Evolutionary conservation across 2,113 vertebrate genomes (phyloP).

Genomic region (Ranitomeya variabilis): DNA sequence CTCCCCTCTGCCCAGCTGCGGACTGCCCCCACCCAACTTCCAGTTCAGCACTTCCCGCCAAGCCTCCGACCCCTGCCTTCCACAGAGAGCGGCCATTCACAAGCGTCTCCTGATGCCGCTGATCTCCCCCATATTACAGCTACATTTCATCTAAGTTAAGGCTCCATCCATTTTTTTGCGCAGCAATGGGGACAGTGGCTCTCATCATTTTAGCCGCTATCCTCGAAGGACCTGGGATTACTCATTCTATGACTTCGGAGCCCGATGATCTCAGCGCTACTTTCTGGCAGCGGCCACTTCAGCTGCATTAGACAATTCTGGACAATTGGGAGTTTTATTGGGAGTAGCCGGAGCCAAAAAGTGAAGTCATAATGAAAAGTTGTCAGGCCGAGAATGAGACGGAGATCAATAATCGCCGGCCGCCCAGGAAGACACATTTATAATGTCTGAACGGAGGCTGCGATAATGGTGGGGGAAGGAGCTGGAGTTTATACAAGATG

Average conservation of each 20-base stretch:
- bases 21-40: no score
- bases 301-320: slow-evolving; percentile 39
- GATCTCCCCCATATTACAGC: neutral
- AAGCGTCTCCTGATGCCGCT: neutral
- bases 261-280: slow-evolving; percentile 24
- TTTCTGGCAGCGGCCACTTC: slow-evolving; percentile 26
- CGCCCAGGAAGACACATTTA: neutral
- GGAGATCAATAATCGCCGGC: slow-evolving; percentile 16
- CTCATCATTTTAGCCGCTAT: neutral
- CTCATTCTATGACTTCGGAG: slow-evolving; percentile 31
- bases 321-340: slow-evolving; percentile 40
- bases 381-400: slow-evolving; percentile 26
- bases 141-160: no score
- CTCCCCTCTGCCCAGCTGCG: no score
- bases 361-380: slow-evolving; percentile 45
- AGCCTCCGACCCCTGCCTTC: no score
- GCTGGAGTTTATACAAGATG: no score
- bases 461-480: no score
- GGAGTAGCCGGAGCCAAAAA: slow-evolving; percentile 6
- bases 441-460: neutral
- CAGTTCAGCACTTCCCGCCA: no score
- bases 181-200: no score
- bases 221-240: slow-evolving; percentile 30
- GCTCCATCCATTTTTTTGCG: neutral
- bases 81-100: neutral